Evolutionary conservation across 2,888 invertebrate species (phyloP), one percentile per base, ranked within the genome.

Genomic region (Andrena hattorfiana): DNA sequence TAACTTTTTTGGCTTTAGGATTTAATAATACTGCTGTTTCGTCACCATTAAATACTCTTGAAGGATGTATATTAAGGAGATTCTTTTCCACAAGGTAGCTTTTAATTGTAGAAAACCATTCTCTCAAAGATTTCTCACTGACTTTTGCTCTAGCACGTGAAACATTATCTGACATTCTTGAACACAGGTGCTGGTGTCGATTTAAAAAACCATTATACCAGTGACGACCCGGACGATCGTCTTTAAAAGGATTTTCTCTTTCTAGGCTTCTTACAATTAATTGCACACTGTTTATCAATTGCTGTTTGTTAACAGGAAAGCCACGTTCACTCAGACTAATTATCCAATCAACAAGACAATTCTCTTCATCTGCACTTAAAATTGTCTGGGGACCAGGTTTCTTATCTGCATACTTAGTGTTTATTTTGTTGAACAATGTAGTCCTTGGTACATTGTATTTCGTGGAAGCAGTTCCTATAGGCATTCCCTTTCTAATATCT

Each of bases 1-100:
- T 20, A 51, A 51, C 51, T 32, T 51, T 51, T 51, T 20, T 51
- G 6, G n/a, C 51, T 51, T n/a, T 51, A 51, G 20, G n/a, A 51
- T 51, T 51, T 51, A 51, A 20, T 51, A 51, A 51, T 51, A 51
- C 20, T 51, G 51, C 51, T 51, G 20, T 51, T 51, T 20, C 51
- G 0, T 51, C 51, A 7, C 20, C 20, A 51, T 51, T 51, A 20
- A 51, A 51, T 51, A 51, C 51, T 51, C 20, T n/a, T 51, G 51
- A 51, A 20, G 51, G 51, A 7, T 51, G n/a, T 51, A 51, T 20
- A 51, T 7, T 20, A 2, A 51, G 20, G 8, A 51, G 51, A 51
- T 51, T 20, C 7, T 51, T 51, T 51, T 51, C 20, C 20, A 20
- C 51, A 51, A 51, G 51, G 51, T 51, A 51, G 8, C 20, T 51